Evolutionary conservation across 2,113 vertebrate species (phyloP).

Genomic region (Sialia sialis): DNA sequence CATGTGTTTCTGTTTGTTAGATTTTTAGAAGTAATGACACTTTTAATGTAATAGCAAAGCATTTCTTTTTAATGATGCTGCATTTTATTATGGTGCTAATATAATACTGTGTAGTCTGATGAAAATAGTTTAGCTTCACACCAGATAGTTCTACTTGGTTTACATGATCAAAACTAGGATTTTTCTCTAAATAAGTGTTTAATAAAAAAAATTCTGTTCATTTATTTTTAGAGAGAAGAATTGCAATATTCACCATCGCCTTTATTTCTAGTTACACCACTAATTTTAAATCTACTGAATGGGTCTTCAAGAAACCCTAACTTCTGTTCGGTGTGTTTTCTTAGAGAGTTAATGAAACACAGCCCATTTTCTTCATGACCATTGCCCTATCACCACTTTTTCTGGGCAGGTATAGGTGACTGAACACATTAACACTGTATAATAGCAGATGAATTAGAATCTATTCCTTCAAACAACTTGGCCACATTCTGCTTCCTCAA

Average conservation of each 20-base stretch:
- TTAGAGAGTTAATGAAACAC: not conserved
- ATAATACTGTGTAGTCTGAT: not conserved
- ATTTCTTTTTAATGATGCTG: not conserved
- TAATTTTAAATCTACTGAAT: not conserved
- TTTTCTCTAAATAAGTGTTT: not conserved
- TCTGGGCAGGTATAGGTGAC: not conserved
- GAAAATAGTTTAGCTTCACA: not conserved
- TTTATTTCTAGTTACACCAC: not conserved
- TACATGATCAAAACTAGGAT: not conserved
- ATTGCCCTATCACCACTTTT: not conserved
- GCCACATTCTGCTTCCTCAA: not conserved
- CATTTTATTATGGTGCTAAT: not conserved
- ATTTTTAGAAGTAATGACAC: not conserved
- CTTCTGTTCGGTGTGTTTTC: not conserved
- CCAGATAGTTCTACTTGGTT: not conserved
- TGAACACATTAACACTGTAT: not conserved
- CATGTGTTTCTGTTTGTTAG: not conserved
- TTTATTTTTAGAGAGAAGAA: not conserved
- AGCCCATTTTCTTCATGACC: not conserved
- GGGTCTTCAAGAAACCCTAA: not conserved
- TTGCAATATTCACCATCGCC: not conserved
- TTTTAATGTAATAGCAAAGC: not conserved
- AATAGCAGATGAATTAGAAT: not conserved
- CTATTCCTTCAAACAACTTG: not conserved
- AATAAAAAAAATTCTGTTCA: not conserved